Percentiles rank a stretch among this genome's conserved stretches.
These are phyloP conservation scores for Episyrphus balteatus DNA, from an alignment of 1,140 invertebrate genomes.

Conservation along the genomic window DNA sequence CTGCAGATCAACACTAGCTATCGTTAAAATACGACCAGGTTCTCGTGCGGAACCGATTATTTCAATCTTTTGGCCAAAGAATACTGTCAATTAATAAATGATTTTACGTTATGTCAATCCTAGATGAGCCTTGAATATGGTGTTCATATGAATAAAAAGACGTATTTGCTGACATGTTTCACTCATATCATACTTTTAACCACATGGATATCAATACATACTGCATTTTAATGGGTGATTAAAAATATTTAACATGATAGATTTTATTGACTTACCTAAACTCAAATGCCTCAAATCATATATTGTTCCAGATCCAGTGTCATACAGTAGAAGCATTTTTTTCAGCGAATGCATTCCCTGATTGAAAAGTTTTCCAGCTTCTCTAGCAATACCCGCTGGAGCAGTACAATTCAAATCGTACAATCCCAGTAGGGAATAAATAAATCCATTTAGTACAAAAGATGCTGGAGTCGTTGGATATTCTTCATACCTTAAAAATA, in stretches of 20 bases:
- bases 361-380: constrained; percentile 66
- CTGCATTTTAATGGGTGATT: too few species aligned
- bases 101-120: too few species aligned
- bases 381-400: constrained; percentile 46
- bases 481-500: constrained; percentile 82
- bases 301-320: constrained; percentile 90
- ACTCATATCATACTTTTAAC: too few species aligned
- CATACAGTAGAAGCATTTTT: constrained; percentile 80
- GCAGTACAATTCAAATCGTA: constrained; percentile 78
- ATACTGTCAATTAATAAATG: too few species aligned
- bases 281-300: constrained; percentile 94
- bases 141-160: too few species aligned
- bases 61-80: too few species aligned
- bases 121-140: too few species aligned
- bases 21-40: too few species aligned
- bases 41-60: too few species aligned
- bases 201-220: not conserved
- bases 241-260: too few species aligned
- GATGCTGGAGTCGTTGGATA: constrained; percentile 92
- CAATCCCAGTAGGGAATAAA: constrained; percentile 91
- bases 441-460: constrained; percentile 97
- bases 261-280: constrained; percentile 38
- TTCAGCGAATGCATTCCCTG: constrained; percentile 84
- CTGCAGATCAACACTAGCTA: too few species aligned
- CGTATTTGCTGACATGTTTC: too few species aligned